phyloP scores from a whole-genome alignment of 1,140 invertebrate genomes.

The Cherax destructor region DNA sequence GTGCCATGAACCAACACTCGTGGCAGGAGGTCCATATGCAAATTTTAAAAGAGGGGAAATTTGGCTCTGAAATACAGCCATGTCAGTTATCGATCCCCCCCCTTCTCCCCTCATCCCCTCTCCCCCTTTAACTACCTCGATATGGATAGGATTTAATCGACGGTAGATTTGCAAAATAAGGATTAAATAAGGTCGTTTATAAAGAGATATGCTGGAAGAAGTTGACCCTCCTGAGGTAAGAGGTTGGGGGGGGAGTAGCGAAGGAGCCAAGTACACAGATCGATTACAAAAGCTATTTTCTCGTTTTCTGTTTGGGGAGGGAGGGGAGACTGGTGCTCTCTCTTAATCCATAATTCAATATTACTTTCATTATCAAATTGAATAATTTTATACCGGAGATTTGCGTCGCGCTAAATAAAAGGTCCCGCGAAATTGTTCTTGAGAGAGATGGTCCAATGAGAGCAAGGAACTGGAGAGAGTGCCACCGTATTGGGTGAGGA shows the following conservation, averaged over 20 bases:
- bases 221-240: background rate
- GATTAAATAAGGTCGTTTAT: background rate
- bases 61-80: no score
- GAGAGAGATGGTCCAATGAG: constrained; percentile 21
- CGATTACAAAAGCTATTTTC: constrained; percentile 1
- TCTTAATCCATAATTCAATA: background rate
- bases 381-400: constrained; percentile 2
- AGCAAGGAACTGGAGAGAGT: constrained; percentile 5
- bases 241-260: no score
- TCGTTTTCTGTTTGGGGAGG: constrained; percentile 12
- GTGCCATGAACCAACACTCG: no score
- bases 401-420: constrained; percentile 37
- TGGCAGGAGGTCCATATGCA: no score
- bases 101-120: no score
- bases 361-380: constrained; percentile 13
- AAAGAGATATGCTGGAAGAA: background rate
- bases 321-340: background rate
- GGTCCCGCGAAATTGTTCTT: constrained; percentile 15
- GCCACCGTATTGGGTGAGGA: constrained; percentile 46
- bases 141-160: no score
- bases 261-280: background rate
- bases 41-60: no score
- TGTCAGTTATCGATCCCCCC: no score
- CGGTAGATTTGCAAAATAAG: background rate
- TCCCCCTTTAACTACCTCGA: no score